Conservation (phyloP, 2,113 vertebrate genomes). For the Chunga burmeisteri region DNA sequence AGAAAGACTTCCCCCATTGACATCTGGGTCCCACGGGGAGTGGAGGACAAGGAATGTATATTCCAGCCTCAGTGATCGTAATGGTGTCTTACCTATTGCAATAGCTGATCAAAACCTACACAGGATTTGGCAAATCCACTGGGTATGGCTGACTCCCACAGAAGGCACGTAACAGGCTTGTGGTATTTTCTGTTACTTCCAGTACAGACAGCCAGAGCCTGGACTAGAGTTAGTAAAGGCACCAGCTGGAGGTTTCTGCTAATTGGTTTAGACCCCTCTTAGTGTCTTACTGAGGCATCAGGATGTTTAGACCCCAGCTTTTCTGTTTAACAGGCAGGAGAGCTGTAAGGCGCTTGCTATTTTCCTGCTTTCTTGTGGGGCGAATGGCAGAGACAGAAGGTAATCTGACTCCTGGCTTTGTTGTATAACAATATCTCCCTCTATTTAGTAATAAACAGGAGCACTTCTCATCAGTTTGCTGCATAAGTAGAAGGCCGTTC, state of each 20-base stretch:
- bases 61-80: not conserved
- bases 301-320: not conserved
- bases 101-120: not conserved
- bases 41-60: not conserved
- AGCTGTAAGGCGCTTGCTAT: not conserved
- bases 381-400: not conserved
- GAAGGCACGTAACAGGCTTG: not conserved
- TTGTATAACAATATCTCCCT: not conserved
- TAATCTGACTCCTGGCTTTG: not conserved
- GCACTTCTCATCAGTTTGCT: not conserved
- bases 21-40: fast-evolving
- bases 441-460: not conserved
- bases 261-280: slow-evolving; percentile 12
- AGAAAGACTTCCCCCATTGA: not conserved
- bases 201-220: not conserved
- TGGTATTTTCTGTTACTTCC: not conserved
- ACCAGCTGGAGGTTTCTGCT: slow-evolving; percentile 17
- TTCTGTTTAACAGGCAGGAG: not conserved
- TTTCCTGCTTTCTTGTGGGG: not conserved
- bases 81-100: not conserved
- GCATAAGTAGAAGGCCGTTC: not conserved
- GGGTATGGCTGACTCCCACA: fast-evolving
- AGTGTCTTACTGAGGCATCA: not conserved
- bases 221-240: slow-evolving; percentile 9
- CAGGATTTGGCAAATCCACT: not conserved